Evolutionary conservation across 2,797 vertebrate genomes (phyloP).

Genomic region (Tympanoctomys barrerae): DNA sequence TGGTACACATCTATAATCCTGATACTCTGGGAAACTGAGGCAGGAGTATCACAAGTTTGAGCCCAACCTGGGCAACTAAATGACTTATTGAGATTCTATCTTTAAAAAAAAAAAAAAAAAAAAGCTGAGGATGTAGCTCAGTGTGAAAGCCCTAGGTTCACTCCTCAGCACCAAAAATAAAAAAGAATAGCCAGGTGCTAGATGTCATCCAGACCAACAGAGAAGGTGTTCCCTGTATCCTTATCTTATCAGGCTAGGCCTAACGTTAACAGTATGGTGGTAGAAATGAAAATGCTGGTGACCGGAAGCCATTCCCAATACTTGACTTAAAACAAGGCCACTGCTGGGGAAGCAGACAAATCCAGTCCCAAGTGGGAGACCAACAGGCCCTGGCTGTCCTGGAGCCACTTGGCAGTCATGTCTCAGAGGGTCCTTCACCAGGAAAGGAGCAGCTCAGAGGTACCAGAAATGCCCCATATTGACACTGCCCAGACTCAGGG

Average conservation of each 20-base stretch:
- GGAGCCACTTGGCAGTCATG: not conserved
- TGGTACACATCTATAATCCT: not conserved
- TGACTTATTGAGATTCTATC: not conserved
- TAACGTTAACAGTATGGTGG: not conserved
- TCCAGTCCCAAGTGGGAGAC: not conserved
- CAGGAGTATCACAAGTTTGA: not conserved
- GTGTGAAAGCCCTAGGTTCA: not conserved
- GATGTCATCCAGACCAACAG: not conserved
- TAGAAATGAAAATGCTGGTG: not conserved
- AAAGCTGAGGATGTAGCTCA: not conserved
- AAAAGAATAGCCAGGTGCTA: not conserved
- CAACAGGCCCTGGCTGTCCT: not conserved
- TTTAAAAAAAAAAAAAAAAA: not conserved
- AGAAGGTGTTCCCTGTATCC: not conserved
- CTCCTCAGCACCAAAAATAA: not conserved
- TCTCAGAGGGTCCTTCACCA: not conserved
- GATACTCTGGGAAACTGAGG: not conserved
- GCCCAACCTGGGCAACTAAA: not conserved
- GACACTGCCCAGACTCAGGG: not conserved
- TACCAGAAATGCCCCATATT: not conserved
- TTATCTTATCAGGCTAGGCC: not conserved
- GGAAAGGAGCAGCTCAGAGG: not conserved
- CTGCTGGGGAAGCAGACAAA: not conserved
- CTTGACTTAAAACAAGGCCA: constrained; percentile 2
- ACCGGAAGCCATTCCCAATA: not conserved